phyloP scores from a whole-genome alignment of 2,888 invertebrate genomes.

The Microctonus brassicae region DNA sequence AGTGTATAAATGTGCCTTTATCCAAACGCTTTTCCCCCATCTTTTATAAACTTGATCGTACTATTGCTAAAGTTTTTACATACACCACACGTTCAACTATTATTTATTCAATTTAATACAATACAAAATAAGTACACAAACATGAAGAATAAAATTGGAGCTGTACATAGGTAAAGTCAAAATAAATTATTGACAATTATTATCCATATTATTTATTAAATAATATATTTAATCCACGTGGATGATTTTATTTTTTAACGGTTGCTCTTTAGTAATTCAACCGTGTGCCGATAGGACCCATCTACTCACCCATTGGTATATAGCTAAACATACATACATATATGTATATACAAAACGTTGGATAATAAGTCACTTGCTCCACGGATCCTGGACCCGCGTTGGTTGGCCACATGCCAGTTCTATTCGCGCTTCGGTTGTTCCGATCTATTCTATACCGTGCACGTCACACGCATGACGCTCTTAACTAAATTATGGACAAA shows the following conservation, averaged over 20 bases:
- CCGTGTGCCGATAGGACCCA: slow-evolving; percentile 38
- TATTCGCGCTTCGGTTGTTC: slow-evolving; percentile 69
- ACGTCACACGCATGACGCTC: slow-evolving; percentile 70
- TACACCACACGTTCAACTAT: slow-evolving; percentile 29
- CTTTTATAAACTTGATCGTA: neutral
- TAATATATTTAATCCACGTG: neutral
- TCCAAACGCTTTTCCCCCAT: neutral
- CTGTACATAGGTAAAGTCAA: too few species aligned
- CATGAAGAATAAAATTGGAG: too few species aligned
- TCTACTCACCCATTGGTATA: too few species aligned
- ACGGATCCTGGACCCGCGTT: slow-evolving; percentile 64
- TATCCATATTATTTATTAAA: too few species aligned
- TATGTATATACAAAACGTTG: slow-evolving; percentile 62
- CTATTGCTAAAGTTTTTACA: slow-evolving; percentile 49
- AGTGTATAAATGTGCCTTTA: neutral
- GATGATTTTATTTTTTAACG: slow-evolving; percentile 34
- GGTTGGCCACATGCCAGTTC: slow-evolving; percentile 68
- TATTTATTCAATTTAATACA: too few species aligned
- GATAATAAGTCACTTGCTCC: slow-evolving; percentile 69
- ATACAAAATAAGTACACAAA: too few species aligned
- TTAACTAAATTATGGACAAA: slow-evolving; percentile 70
- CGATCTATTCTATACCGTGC: slow-evolving; percentile 68
- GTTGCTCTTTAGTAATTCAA: slow-evolving; percentile 42
- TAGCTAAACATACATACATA: slow-evolving; percentile 35
- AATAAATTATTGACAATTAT: too few species aligned